These are phyloP conservation scores for Masticophis lateralis DNA, from an alignment of 2,797 vertebrate species.

Conservation along the genomic window DNA sequence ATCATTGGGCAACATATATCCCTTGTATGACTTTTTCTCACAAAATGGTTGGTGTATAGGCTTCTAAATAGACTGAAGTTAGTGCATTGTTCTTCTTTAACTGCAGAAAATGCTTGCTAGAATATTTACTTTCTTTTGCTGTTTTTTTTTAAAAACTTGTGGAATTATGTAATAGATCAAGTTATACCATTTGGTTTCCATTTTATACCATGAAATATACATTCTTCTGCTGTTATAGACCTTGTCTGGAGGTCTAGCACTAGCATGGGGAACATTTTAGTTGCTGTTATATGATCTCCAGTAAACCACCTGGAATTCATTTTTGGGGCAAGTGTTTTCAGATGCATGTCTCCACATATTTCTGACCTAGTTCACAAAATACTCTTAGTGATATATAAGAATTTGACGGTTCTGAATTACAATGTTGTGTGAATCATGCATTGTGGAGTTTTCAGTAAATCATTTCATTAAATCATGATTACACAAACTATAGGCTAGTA, in stretches of 20 bases:
- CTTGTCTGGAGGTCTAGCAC: slow-evolving; percentile 53
- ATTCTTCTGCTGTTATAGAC: slow-evolving; percentile 46
- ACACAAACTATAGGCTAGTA: not conserved
- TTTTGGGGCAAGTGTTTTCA: not conserved
- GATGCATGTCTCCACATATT: not conserved
- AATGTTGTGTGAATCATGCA: not conserved
- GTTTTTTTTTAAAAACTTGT: slow-evolving; percentile 28
- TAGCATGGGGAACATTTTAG: not conserved
- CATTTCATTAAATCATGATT: not conserved
- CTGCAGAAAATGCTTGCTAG: slow-evolving; percentile 12
- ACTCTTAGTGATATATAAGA: not conserved
- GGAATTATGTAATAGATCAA: slow-evolving; percentile 32
- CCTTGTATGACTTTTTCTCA: not conserved
- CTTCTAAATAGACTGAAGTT: slow-evolving; percentile 16
- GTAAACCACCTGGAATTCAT: not conserved
- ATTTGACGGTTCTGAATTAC: not conserved
- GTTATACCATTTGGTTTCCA: not conserved
- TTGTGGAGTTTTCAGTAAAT: not conserved
- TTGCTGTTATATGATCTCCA: not conserved
- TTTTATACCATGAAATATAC: slow-evolving; percentile 16
- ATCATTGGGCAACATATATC: not conserved
- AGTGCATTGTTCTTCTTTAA: slow-evolving; percentile 35
- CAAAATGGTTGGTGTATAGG: not conserved
- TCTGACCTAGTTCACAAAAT: not conserved
- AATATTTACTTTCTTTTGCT: slow-evolving; percentile 27